phyloP scores from a whole-genome alignment of 2,888 invertebrate species.

The Schrankia costaestrigalis region DNA sequence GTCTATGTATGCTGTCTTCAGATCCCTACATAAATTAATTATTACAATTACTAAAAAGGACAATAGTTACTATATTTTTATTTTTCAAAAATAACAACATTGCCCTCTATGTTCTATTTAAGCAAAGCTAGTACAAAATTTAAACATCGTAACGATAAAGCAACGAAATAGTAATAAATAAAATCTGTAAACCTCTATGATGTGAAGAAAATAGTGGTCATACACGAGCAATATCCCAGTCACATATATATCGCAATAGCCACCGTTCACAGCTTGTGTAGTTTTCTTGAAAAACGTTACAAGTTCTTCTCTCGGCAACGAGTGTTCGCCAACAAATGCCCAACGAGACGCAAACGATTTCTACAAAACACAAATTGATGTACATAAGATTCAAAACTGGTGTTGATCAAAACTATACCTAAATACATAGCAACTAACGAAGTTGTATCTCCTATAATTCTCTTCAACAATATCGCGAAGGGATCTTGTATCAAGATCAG shows the following conservation, averaged over 20 bases:
- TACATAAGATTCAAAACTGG: background rate
- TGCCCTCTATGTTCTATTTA: too few species aligned
- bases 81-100: too few species aligned
- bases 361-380: slow-evolving; percentile 45
- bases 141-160: background rate
- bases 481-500: slow-evolving; percentile 55
- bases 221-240: slow-evolving; percentile 72
- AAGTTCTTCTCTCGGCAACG: slow-evolving; percentile 52
- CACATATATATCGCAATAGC: slow-evolving; percentile 66
- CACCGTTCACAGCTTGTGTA: slow-evolving; percentile 55
- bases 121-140: too few species aligned
- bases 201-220: slow-evolving; percentile 73
- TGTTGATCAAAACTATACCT: background rate
- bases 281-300: slow-evolving; percentile 50
- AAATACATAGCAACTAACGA: slow-evolving; percentile 57
- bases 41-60: background rate
- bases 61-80: background rate
- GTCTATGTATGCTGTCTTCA: slow-evolving; percentile 70
- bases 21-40: slow-evolving; percentile 62
- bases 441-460: slow-evolving; percentile 51
- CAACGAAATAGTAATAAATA: background rate
- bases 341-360: slow-evolving; percentile 70
- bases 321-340: slow-evolving; percentile 72
- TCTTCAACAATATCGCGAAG: slow-evolving; percentile 66
- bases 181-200: slow-evolving; percentile 66